phyloP scores from a whole-genome alignment of 2,888 invertebrate species.

The Lordiphosa andalusiaca region DNA sequence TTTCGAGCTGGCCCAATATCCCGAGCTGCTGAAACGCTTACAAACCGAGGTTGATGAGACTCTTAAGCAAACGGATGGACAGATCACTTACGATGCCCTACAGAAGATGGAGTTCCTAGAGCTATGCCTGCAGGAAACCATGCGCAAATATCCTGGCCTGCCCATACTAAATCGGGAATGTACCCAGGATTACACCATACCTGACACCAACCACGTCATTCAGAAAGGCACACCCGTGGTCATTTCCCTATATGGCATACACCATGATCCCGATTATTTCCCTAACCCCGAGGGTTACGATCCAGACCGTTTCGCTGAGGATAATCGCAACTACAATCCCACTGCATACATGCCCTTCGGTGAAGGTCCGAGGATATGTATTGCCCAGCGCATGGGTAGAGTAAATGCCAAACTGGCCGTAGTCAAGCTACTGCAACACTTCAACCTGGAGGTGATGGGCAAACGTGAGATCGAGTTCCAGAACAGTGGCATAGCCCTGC shows the following conservation, averaged over 20 bases:
- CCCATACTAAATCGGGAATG: constrained; percentile 79
- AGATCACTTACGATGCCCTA: constrained; percentile 77
- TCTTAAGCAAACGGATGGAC: constrained; percentile 62
- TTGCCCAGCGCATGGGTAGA: constrained; percentile 76
- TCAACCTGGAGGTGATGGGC: constrained; percentile 60
- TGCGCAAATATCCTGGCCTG: constrained; percentile 80
- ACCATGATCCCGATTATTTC: constrained; percentile 78
- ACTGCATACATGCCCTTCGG: constrained; percentile 79
- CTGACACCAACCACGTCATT: constrained; percentile 71
- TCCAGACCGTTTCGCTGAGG: constrained; percentile 78
- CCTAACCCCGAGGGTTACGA: constrained; percentile 79
- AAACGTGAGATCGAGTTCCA: constrained; percentile 67
- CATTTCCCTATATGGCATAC: constrained; percentile 78
- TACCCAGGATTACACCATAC: constrained; percentile 74
- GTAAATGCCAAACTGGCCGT: constrained; percentile 70
- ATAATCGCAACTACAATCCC: constrained; percentile 65
- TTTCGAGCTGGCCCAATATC: constrained; percentile 79
- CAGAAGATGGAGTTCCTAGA: constrained; percentile 80
- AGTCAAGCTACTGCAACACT: constrained; percentile 64
- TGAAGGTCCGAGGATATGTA: constrained; percentile 79
- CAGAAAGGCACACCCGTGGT: constrained; percentile 77
- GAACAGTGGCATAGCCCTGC: constrained; percentile 50
- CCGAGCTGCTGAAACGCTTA: constrained; percentile 73
- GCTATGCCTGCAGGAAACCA: constrained; percentile 75
- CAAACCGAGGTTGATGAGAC: constrained; percentile 77